Evolutionary conservation across 2,113 vertebrate species (phyloP), one percentile per base, ranked within the genome.

Genomic region (Cavia aperea): DNA sequence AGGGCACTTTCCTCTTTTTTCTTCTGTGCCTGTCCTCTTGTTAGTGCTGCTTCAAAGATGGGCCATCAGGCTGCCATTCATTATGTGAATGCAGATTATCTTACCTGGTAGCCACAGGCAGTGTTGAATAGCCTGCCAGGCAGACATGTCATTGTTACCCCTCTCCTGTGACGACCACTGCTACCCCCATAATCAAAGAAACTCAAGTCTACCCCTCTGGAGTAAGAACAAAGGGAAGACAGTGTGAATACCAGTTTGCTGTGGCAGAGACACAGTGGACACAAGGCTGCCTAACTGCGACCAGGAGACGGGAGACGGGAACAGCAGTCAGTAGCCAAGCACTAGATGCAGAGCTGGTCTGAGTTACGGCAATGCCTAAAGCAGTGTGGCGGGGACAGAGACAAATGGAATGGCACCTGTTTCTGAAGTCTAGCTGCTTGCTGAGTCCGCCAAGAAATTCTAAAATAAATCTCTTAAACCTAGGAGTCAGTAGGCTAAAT

Each of bases 371-470:
- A 82, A 5, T 8, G 89, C 21, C 49, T 82, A 14, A 79, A 88
- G 73, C n/a, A 72, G 46, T 19, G 78, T 82, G 62, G 58, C n/a
- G 65, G 2, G 4, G 1, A 68, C 31, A 58, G 72, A 88, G 70
- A 81, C 29, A 87, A 87, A 66, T 39, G n/a, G 0, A 65, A 43
- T 16, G 63, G 77, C 66, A 70, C 54, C 75, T 81, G 26, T 15
- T 87, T 93, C 66, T 86, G 6, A 93, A 92, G 39, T 83, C 62
- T 51, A 88, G 75, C 31, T 79, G 54, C 56, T 93, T 66, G 39
- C 54, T 78, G 90, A 83, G 60, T 85, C 49, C n/a, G 12, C 54
- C 39, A 92, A 90, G 18, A 21, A 66, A 87, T 58, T 81, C 33
- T 58, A 75, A 92, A 91, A 93, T 65, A 92, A 68, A 66, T 75